phyloP scores from a whole-genome alignment of 2,113 vertebrate species.

The Symphodus melops region DNA sequence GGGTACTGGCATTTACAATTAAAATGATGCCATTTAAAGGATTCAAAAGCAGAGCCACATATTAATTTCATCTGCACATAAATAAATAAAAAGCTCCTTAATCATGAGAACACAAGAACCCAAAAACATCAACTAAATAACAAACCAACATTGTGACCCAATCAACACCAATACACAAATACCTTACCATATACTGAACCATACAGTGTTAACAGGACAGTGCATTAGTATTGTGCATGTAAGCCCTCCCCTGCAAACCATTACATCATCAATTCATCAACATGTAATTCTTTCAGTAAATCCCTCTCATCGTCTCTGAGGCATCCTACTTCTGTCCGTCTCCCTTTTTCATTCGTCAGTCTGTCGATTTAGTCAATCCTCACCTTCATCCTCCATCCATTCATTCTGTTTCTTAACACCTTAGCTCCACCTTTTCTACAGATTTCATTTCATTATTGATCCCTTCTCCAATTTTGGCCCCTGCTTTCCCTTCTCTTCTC shows the following conservation, averaged over 20 bases:
- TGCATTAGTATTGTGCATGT: background rate
- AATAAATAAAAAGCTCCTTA: no score
- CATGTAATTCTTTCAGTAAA: conserved; percentile 20
- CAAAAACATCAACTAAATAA: no score
- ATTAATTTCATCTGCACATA: no score
- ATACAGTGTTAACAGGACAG: no score
- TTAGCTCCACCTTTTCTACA: background rate
- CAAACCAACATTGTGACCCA: background rate
- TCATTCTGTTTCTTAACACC: conserved; percentile 1
- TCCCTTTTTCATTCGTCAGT: conserved; percentile 28
- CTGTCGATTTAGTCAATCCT: conserved; percentile 8
- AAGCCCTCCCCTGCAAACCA: conserved; percentile 1
- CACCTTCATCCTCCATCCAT: conserved; percentile 18
- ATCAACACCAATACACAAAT: no score
- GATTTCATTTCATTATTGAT: no score
- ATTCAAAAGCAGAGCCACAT: background rate
- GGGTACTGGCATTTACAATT: conserved; percentile 5
- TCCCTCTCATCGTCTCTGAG: background rate
- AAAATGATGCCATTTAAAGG: background rate
- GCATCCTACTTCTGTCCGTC: background rate
- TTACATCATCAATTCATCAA: conserved; percentile 26
- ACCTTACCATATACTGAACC: no score
- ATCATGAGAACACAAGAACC: no score
- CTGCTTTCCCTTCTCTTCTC: no score
- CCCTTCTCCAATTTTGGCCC: no score